Percentiles rank a stretch among this genome's conserved stretches.
Conservation (phyloP, 2,113 vertebrate genomes). For the Malaclemys terrapin region DNA sequence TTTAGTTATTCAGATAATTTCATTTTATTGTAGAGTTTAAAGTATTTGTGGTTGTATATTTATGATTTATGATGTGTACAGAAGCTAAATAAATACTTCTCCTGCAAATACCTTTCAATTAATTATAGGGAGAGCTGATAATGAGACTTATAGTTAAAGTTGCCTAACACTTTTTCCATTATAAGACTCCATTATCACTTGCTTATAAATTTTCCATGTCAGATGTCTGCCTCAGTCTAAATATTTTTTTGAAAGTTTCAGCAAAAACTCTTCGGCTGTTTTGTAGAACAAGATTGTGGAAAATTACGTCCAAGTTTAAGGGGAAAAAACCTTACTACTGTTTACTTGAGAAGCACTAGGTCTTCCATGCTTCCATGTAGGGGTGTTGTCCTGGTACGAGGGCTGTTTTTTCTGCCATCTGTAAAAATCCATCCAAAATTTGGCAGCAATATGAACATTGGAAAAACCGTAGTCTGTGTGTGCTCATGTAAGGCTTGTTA, state of each 20-base stretch:
- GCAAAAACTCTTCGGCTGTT: not conserved
- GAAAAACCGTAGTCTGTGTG: not conserved
- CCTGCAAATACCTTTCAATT: not conserved
- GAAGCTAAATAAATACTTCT: not conserved
- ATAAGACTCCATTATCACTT: not conserved
- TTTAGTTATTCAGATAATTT: not conserved
- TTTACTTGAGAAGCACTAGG: not conserved
- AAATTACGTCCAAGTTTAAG: not conserved
- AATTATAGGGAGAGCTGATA: not conserved
- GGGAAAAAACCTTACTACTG: not conserved
- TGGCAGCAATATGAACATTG: not conserved
- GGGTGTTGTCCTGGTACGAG: not conserved
- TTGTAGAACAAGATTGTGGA: not conserved
- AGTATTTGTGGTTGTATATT: not conserved
- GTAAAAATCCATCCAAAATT: not conserved
- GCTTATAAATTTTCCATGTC: not conserved
- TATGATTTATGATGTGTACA: not conserved
- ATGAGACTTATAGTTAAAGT: not conserved
- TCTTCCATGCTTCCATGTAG: not conserved
- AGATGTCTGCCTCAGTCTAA: not conserved
- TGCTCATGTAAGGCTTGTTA: not conserved
- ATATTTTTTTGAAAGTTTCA: not conserved
- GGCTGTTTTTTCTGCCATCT: not conserved
- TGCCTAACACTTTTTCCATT: not conserved
- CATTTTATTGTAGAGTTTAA: not conserved